Percentiles rank a stretch among this genome's conserved stretches.
phyloP scores from a whole-genome alignment of 2,888 invertebrate species.

The Tiliacea aurago region DNA sequence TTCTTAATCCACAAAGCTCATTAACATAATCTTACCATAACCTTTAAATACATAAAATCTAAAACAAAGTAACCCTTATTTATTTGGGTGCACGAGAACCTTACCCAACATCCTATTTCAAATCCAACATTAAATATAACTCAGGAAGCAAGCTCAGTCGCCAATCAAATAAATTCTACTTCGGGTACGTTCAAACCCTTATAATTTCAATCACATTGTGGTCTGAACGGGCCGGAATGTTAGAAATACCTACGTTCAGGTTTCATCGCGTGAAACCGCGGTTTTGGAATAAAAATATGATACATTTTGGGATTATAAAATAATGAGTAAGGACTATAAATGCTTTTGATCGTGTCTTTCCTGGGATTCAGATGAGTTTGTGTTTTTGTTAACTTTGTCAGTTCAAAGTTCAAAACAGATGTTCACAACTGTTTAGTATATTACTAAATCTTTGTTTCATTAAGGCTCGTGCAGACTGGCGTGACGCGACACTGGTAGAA shows the following conservation, averaged over 20 bases:
- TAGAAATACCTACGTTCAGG: background rate
- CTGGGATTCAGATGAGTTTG: background rate
- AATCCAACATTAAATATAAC: conserved; percentile 24
- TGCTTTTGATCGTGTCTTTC: background rate
- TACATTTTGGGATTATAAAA: background rate
- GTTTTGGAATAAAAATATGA: background rate
- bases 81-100: conserved; percentile 35
- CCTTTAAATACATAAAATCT: background rate
- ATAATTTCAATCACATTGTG: conserved; percentile 33
- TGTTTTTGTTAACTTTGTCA: background rate
- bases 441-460: too few species aligned
- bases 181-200: background rate
- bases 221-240: background rate
- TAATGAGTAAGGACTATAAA: background rate
- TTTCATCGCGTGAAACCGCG: background rate
- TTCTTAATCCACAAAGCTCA: conserved; percentile 1
- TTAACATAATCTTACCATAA: conserved; percentile 10
- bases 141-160: conserved; percentile 18
- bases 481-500: too few species aligned
- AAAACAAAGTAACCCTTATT: conserved; percentile 27
- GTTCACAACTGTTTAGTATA: background rate
- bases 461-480: too few species aligned
- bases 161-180: conserved; percentile 33
- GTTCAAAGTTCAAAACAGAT: too few species aligned
- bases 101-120: conserved; percentile 11